These are phyloP conservation scores for Megaceryle alcyon DNA, from an alignment of 2,797 vertebrate genomes.

Conservation along the genomic window DNA sequence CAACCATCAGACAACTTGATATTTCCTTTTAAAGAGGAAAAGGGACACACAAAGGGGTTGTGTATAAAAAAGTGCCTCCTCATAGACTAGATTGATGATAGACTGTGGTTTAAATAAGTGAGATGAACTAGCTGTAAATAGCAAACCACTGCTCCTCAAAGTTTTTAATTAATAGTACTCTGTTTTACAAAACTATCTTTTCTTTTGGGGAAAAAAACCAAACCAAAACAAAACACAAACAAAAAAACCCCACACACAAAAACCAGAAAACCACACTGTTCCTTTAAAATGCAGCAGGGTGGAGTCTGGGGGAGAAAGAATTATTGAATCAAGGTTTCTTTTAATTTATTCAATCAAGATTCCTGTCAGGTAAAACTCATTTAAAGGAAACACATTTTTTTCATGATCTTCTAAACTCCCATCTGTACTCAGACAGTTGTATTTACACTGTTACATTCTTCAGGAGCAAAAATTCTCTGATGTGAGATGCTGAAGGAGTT, in stretches of 20 bases:
- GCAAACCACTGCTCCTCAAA: not conserved
- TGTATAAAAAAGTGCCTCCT: not conserved
- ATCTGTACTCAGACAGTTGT: constrained; percentile 34
- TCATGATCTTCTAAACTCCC: constrained; percentile 26
- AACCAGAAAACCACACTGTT: not conserved
- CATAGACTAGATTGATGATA: not conserved
- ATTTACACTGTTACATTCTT: constrained; percentile 25
- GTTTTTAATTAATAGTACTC: not conserved
- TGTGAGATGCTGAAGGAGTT: not conserved
- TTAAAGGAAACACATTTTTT: constrained; percentile 44
- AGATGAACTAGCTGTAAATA: not conserved
- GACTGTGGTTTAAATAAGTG: not conserved
- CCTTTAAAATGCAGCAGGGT: not conserved
- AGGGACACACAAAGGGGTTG: not conserved
- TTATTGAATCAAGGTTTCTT: constrained; percentile 22
- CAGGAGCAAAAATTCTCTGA: constrained; percentile 21
- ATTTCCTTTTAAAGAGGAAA: not conserved
- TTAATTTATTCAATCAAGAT: constrained; percentile 37
- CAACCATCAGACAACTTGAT: not conserved
- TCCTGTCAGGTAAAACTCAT: constrained; percentile 47
- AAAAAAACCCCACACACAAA: no score
- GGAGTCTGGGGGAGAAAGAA: not conserved
- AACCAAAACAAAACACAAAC: no score
- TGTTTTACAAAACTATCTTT: not conserved
- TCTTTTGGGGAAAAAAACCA: not conserved